phyloP scores from a whole-genome alignment of 1,140 invertebrate genomes.

The Caenorhabditis remanei region DNA sequence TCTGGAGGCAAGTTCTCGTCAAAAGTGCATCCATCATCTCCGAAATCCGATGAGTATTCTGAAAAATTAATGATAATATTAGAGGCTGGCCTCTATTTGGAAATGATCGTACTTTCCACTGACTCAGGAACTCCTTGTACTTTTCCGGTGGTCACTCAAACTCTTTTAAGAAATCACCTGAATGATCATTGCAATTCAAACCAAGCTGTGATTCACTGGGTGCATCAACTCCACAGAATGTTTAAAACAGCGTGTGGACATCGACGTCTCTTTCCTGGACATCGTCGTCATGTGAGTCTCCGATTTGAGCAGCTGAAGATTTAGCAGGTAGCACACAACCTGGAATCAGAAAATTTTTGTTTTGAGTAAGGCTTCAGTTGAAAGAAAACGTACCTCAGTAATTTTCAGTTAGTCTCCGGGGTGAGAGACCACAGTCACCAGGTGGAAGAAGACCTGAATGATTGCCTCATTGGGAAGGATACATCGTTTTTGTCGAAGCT shows the following conservation, averaged over 20 bases:
- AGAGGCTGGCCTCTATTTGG: no score
- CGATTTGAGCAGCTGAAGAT: conserved; percentile 1
- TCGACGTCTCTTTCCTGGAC: conserved; percentile 8
- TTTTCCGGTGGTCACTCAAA: conserved; percentile 11
- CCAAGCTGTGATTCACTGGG: background rate
- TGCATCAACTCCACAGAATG: conserved; percentile 1
- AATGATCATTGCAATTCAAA: conserved; percentile 22
- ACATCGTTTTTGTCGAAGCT: no score
- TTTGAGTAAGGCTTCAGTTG: no score
- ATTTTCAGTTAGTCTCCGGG: conserved; percentile 15
- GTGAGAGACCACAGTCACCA: background rate
- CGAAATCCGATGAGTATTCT: background rate
- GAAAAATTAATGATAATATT: background rate
- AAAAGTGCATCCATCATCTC: conserved; percentile 41
- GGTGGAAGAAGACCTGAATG: conserved; percentile 9
- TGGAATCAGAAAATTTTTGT: background rate
- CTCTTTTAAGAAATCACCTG: conserved; percentile 22
- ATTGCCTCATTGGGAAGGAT: background rate
- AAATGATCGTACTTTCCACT: background rate
- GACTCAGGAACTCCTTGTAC: conserved; percentile 17
- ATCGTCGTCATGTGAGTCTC: background rate
- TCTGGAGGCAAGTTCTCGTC: background rate
- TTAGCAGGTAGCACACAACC: conserved; percentile 14
- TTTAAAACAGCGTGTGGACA: conserved; percentile 15
- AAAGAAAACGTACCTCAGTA: background rate